phyloP scores from a whole-genome alignment of 1,140 invertebrate species.

The Oscheius sp. region DNA sequence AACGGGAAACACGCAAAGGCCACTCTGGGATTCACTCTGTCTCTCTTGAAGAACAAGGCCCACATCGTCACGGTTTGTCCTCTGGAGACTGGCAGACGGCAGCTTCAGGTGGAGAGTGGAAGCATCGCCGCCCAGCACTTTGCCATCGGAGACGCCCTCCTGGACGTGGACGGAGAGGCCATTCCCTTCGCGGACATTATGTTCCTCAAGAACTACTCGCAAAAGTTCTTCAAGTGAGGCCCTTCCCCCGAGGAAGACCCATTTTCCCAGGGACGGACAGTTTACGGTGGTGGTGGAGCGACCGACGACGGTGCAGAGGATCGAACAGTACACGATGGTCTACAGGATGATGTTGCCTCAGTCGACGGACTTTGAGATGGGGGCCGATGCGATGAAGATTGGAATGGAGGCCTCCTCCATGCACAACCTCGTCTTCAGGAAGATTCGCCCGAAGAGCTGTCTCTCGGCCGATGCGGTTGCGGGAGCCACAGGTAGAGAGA shows the following conservation, averaged over 20 bases:
- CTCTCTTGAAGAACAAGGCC: neutral
- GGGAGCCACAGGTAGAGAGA: too few species aligned
- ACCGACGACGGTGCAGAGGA: neutral
- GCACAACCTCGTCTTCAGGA: neutral
- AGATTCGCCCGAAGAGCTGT: neutral
- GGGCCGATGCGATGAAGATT: neutral
- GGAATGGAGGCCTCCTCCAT: neutral
- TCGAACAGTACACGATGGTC: neutral
- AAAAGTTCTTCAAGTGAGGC: constrained; percentile 5
- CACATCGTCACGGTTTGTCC: neutral
- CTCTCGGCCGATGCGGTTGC: neutral
- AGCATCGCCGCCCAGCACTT: constrained; percentile 2
- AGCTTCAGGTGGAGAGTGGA: neutral
- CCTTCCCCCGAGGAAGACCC: too few species aligned
- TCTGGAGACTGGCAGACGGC: too few species aligned
- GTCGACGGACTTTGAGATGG: neutral
- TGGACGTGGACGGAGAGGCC: neutral
- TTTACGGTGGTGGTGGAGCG: neutral
- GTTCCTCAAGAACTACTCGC: neutral
- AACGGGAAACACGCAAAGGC: neutral
- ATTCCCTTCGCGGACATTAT: neutral
- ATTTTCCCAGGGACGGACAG: neutral
- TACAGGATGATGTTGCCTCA: constrained; percentile 1
- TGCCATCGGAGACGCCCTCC: neutral
- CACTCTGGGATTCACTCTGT: neutral